Evolutionary conservation across 2,113 vertebrate species (phyloP).

Genomic region (Gobius niger): DNA sequence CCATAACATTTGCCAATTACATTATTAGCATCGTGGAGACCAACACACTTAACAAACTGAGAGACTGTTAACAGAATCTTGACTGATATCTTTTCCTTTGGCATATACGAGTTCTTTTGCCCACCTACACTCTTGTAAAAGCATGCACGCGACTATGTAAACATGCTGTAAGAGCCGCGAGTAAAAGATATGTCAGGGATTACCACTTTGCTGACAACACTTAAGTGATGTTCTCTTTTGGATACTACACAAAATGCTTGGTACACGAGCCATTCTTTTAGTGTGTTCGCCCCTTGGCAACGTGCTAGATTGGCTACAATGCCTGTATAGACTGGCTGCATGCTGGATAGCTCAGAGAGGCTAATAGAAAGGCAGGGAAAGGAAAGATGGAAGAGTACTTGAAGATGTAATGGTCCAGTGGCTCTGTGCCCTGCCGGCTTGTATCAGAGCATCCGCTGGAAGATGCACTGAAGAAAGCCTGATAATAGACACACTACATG

Average conservation of each 20-base stretch:
- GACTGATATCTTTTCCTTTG: not conserved
- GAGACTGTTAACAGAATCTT: conserved; percentile 35
- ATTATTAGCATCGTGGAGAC: no score
- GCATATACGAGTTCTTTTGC: conserved; percentile 34
- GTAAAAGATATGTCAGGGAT: conserved; percentile 31
- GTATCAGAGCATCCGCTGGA: conserved; percentile 66
- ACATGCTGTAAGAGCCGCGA: conserved; percentile 30
- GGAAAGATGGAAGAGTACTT: conserved; percentile 46
- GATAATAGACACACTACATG: conserved; percentile 66
- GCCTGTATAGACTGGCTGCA: conserved; percentile 20
- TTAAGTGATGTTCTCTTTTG: conserved; percentile 39
- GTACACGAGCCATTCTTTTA: conserved; percentile 37
- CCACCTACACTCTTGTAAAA: conserved; percentile 23
- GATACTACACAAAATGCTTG: conserved; percentile 56
- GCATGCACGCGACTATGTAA: conserved; percentile 17
- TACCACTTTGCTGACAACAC: conserved; percentile 40
- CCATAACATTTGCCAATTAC: no score
- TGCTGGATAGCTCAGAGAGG: conserved; percentile 45
- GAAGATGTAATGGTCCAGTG: conserved; percentile 64
- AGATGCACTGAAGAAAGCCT: conserved; percentile 64
- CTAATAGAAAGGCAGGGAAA: conserved; percentile 33
- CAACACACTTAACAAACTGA: conserved; percentile 11
- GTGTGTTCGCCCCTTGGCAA: conserved; percentile 28
- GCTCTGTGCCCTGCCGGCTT: conserved; percentile 70
- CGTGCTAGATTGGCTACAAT: conserved; percentile 12